Base-by-base conservation (phyloP, 2,888 invertebrate genomes). In the Eupithecia subumbrata region DNA sequence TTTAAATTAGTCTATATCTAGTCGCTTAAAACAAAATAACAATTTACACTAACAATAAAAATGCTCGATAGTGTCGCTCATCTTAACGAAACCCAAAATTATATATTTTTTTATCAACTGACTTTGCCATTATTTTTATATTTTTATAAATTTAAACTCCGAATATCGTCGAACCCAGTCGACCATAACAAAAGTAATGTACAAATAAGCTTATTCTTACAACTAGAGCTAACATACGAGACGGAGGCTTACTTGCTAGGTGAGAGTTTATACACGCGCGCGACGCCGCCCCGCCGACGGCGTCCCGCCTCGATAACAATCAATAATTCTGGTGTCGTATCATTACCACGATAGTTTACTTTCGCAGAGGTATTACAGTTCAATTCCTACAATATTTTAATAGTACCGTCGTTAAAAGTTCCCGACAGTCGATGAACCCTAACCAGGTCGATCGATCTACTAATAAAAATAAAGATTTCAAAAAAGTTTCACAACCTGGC, bases 41-140 rank as follows among this genome's bases (percentile, higher is more conserved):
- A 94, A 94, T 94, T 93, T 93, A 94, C 93, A 94, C 92, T 94
- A 94, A 94, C 93, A 90, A 92, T 94, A 92, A 92, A 90, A 94
- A 94, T 94, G 94, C 94, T 94, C 94, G 92, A 91, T 91, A 93
- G 93, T 87, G 92, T 90, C 92, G 89, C 90, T 88, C 90, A 89
- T 91, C 91, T 89, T 86, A 91, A 92, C 92, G 89, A 90, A 93
- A 91, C 89, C 90, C 90, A 90, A 93, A 92, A 91, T 91, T 89
- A 91, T 91, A 91, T 91, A 90, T 87, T 91, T 87, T 64, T 76
- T 90, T 91, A 90, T 91, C 90, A 89, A 91, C 89, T 91, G 92
- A 93, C 92, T 91, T 92, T 89, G 89, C 89, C 90, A 89, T 91
- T 89, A 88, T 89, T 85, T 89, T 86, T 87, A 86, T 86, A 83